Percentiles rank a stretch among this genome's conserved stretches.
Evolutionary conservation across 2,113 vertebrate genomes (phyloP).

Genomic region (Tachysurus vachellii): DNA sequence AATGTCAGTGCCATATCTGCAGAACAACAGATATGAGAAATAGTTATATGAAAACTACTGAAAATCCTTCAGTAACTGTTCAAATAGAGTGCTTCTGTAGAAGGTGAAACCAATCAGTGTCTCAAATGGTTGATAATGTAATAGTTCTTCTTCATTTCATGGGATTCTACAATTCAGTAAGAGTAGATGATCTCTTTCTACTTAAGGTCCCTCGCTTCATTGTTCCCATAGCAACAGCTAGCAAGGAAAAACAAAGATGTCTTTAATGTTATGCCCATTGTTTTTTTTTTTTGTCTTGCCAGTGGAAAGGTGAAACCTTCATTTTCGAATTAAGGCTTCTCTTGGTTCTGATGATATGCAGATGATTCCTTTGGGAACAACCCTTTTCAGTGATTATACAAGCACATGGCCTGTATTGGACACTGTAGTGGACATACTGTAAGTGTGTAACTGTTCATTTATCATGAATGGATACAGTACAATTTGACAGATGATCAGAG

Average conservation of each 20-base stretch:
- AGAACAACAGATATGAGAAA: background rate
- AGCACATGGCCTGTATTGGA: background rate
- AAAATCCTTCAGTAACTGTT: background rate
- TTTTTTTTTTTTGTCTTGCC: background rate
- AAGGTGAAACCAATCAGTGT: background rate
- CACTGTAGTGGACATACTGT: background rate
- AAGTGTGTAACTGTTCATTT: no score
- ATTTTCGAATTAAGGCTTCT: background rate
- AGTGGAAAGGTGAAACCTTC: background rate
- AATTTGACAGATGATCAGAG: background rate
- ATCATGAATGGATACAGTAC: background rate
- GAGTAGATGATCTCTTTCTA: background rate
- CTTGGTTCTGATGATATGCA: background rate
- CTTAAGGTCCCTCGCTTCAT: background rate
- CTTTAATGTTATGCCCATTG: background rate
- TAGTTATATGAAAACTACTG: background rate
- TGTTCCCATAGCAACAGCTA: background rate
- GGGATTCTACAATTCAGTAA: background rate
- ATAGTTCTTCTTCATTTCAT: background rate
- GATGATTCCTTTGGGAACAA: background rate
- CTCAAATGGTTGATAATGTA: background rate
- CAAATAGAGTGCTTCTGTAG: background rate
- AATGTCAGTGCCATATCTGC: background rate
- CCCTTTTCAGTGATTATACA: background rate
- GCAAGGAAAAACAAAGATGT: background rate